Percentiles rank a stretch among this genome's conserved stretches.
Evolutionary conservation across 2,888 invertebrate genomes (phyloP).

Genomic region (Epistrophella euchroma): DNA sequence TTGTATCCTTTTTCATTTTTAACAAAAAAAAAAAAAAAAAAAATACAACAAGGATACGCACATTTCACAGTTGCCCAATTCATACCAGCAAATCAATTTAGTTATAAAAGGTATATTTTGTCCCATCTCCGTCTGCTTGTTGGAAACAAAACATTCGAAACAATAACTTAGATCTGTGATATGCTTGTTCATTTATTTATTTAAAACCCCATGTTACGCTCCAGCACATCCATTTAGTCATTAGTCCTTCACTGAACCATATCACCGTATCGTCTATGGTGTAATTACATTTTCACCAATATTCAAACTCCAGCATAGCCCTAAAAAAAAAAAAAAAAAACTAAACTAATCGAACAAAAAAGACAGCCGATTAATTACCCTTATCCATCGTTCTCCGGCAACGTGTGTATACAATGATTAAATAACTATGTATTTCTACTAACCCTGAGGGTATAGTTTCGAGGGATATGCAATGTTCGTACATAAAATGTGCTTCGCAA

Average conservation of each 20-base stretch:
- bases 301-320: constrained; percentile 20
- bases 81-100: constrained; percentile 30
- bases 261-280: constrained; percentile 9
- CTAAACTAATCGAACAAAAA: constrained; percentile 17
- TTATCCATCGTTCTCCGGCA: constrained; percentile 12
- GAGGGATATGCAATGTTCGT: not conserved
- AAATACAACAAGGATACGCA: constrained; percentile 2
- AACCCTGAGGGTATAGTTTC: not conserved
- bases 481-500: constrained; percentile 10
- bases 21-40: not conserved
- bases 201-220: constrained; percentile 51
- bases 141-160: constrained; percentile 1
- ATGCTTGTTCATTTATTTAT: constrained; percentile 31
- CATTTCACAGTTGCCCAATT: not conserved
- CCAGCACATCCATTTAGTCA: constrained; percentile 58
- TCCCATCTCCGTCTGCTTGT: not conserved
- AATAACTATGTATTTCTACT: not conserved
- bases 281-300: constrained; percentile 58
- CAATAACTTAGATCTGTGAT: constrained; percentile 17
- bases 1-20: not conserved
- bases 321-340: constrained; percentile 12
- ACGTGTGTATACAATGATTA: constrained; percentile 12
- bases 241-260: constrained; percentile 50
- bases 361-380: constrained; percentile 43
- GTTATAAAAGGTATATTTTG: constrained; percentile 13